Evolutionary conservation across 2,113 vertebrate species (phyloP).

Genomic region (Pachycephala philippinensis): DNA sequence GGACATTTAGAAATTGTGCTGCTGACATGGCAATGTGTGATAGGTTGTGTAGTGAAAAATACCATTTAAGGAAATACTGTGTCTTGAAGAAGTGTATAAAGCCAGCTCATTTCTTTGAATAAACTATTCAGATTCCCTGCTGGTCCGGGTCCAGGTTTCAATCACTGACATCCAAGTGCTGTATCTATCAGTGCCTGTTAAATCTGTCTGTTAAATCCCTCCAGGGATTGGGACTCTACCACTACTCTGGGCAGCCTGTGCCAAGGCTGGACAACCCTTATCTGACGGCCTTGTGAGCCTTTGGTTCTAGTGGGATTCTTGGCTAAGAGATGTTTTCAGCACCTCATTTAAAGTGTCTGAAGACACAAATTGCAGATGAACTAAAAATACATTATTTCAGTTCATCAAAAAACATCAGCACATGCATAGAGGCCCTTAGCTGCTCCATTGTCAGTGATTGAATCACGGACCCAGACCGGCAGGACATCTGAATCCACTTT

Average conservation of each 20-base stretch:
- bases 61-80: no score
- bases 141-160: no score
- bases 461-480: no score
- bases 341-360: neutral
- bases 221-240: neutral
- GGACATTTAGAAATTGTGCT: no score
- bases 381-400: neutral
- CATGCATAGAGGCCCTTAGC: neutral
- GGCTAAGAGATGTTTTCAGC: neutral
- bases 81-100: no score
- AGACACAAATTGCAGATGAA: neutral
- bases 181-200: neutral
- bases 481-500: no score
- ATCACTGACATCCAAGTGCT: neutral
- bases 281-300: neutral
- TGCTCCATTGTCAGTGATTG: neutral
- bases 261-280: neutral
- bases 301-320: neutral
- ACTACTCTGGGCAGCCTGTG: neutral
- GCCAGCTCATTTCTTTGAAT: no score
- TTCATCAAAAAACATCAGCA: neutral
- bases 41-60: no score
- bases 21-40: no score
- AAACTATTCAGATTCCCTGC: no score
- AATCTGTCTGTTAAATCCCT: neutral